These are phyloP conservation scores for Sylvia borin DNA, from an alignment of 2,797 vertebrate genomes.

Conservation along the genomic window DNA sequence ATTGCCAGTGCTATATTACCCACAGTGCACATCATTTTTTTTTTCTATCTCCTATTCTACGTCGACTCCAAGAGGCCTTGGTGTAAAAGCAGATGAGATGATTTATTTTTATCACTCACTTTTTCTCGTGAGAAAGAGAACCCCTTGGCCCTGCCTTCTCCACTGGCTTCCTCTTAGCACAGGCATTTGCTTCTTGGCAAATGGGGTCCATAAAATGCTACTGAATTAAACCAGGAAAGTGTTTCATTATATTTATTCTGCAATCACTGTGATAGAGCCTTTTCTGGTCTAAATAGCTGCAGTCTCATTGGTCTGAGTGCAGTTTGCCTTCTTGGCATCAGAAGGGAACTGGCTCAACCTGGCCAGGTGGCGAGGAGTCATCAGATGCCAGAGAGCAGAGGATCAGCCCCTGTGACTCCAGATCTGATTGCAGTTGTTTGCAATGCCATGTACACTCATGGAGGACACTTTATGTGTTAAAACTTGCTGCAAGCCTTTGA, in stretches of 20 bases:
- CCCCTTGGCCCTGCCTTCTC: slow-evolving; percentile 2
- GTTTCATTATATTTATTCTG: neutral
- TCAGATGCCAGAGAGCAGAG: neutral
- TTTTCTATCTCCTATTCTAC: neutral
- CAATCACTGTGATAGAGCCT: neutral
- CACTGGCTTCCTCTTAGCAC: neutral
- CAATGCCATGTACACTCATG: neutral
- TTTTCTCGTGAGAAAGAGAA: slow-evolving; percentile 13
- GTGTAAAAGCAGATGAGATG: slow-evolving; percentile 31
- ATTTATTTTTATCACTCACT: slow-evolving; percentile 43
- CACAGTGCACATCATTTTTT: neutral
- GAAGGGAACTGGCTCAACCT: neutral
- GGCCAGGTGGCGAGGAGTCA: neutral
- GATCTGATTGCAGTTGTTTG: slow-evolving; percentile 7
- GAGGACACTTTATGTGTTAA: slow-evolving; percentile 69
- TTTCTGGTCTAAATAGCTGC: neutral
- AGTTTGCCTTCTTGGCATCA: neutral
- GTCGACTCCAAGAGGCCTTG: neutral
- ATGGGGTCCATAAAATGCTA: neutral
- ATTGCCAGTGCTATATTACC: neutral
- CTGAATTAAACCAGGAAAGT: neutral
- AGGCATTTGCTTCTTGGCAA: slow-evolving; percentile 22
- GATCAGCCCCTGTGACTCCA: neutral
- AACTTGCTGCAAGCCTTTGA: slow-evolving; percentile 73
- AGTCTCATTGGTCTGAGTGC: neutral